Evolutionary conservation across 64 coral and sea anemone genomes (phyloP), one percentile per base, ranked within the genome.

Genomic region (Dendronephthya gigantea): DNA sequence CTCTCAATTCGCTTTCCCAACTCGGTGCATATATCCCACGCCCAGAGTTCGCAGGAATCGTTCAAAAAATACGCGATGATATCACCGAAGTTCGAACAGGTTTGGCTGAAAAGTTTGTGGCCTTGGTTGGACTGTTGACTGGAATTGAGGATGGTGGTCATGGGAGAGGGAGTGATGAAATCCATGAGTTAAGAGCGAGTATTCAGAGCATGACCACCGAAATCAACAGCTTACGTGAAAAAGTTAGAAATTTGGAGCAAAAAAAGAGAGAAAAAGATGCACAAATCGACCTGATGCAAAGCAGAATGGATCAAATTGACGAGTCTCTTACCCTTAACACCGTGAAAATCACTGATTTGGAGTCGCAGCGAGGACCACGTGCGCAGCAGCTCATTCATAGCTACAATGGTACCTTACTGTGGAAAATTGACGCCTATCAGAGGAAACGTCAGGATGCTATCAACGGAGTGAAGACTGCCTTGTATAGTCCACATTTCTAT

Each of bases 401-500:
- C 34, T 45, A 45, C 17, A 33, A 75, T 75, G 69, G 69, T 33
- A 75, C 23, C 13, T 16, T 75, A 16, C 23, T 75, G 5, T 75
- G 69, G 69, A 31, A 27, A 7, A 75, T 75, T 75, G 69, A 75
- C 25, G 34, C 6, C 25, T 75, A 23, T 30, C 9, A 31, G 25
- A 27, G 25, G 25, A 75, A 75, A 29, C 69, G 30, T 16, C 69
- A 75, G 30, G 69, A 75, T 34, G 69, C 69, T 31, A 27, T 75
- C 4, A 75, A 37, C 34, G 69, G 69, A 14, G 69, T 37, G 14
- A 75, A 34, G 69, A 34, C 23, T 3, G 69, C 30, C 14, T 23
- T 75, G 14, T 34, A 75, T 27, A 17, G 9, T 37, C 69, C 69
- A 32, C 69, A 75, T 75, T 90, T 90, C 55, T 83, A 90, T 40